Base-by-base conservation (phyloP, 1,140 invertebrate species). In the Papilio dardanus region DNA sequence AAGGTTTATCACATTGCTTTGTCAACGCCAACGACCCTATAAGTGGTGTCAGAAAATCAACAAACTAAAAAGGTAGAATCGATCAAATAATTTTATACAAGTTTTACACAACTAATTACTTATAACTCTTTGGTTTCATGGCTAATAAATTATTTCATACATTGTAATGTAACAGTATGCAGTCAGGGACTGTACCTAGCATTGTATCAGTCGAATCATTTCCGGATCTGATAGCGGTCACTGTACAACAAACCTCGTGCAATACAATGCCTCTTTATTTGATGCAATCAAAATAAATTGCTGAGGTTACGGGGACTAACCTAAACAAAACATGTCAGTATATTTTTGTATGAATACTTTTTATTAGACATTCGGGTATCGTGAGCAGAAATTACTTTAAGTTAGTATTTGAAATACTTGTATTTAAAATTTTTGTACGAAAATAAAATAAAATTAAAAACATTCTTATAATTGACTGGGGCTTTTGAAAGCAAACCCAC, bases 201-300 rank as follows among this genome's bases (percentile, higher is more conserved):
- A 21, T 24, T 24, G 50, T 24, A 54, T 54, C 50, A 54, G 21
- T 24, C 21, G 50, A 24, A 54, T 54, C 19, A 54, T 54, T 54
- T 54, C 50, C 50, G 50, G 50, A 54, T 54, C 50, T 24, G 50
- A 54, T 54, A 54, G 10, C 50, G 12, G 46, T 50, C 4, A 12
- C n/a, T 8, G 50, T 24, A 54, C 16, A 54, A 54, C 21, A 54
- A 54, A 54, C 50, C 19, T 54, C 50, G 24, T 54, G 21, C 19
- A 54, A 54, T 21, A 54, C 50, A 54, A 54, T 54, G 8, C 19
- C 50, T 54, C 21, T 54, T 54, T 54, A 54, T 24, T 54, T 54
- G 50, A 54, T 54, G 24, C 7, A 54, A 54, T 54, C 50, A 10
- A 54, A 54, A 24, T 54, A 54, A 54, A 54, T 54, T 12, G 50